These are phyloP conservation scores for Drosophila pandora DNA, from an alignment of 1,140 invertebrate species.

Conservation along the genomic window DNA sequence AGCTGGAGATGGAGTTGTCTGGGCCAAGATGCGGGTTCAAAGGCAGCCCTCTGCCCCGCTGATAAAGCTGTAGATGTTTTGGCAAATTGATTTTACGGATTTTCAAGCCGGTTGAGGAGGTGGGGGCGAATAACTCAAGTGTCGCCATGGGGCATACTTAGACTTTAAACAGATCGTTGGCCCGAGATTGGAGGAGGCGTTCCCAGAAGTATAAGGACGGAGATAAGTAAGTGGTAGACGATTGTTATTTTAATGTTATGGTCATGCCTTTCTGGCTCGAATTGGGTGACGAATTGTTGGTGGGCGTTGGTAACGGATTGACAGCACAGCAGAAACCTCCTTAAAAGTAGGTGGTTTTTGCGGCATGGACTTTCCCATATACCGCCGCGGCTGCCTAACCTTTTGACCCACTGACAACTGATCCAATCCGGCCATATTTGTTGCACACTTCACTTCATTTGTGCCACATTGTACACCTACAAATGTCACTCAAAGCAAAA, in stretches of 20 bases:
- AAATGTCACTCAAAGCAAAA: constrained; percentile 79
- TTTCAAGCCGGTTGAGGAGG: constrained; percentile 22
- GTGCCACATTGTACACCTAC: constrained; percentile 82
- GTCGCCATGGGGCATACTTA: constrained; percentile 73
- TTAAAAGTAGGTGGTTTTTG: neutral
- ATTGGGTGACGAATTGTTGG: constrained; percentile 75
- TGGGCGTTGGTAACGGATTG: constrained; percentile 78
- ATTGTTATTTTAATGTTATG: constrained; percentile 81
- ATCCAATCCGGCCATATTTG: constrained; percentile 69
- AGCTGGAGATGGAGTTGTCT: constrained; percentile 61
- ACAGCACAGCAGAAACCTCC: constrained; percentile 42
- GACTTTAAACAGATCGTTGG: constrained; percentile 80
- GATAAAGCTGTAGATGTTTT: constrained; percentile 81
- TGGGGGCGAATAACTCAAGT: constrained; percentile 72
- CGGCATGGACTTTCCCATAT: constrained; percentile 31
- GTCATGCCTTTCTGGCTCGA: constrained; percentile 48
- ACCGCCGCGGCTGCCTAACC: constrained; percentile 5
- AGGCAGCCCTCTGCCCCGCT: constrained; percentile 22
- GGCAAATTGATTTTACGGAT: constrained; percentile 80
- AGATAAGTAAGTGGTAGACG: constrained; percentile 77
- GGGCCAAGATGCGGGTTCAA: constrained; percentile 62
- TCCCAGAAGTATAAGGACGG: constrained; percentile 35
- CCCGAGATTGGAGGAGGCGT: constrained; percentile 49
- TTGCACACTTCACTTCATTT: constrained; percentile 82
- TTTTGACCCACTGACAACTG: constrained; percentile 42